Base-by-base conservation (phyloP, 2,888 invertebrate species). In the Scotopteryx bipunctaria region DNA sequence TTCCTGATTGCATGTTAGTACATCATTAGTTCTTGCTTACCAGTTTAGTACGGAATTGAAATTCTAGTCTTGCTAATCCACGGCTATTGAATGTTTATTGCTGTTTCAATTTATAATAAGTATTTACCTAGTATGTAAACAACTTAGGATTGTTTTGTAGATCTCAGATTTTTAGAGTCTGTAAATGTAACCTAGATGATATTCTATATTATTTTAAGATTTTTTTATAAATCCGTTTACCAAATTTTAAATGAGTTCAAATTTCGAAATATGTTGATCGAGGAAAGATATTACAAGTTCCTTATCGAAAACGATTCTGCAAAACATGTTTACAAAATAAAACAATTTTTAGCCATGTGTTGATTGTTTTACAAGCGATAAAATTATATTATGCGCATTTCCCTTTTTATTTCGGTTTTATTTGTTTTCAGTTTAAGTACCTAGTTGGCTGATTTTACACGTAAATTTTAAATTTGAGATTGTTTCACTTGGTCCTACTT, bases 21-120 rank as follows among this genome's bases (percentile, higher is more conserved):
- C 66, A 75, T 77, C 77, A 78, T 83, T 78, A 79, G 66, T 78
- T 71, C 27, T 73, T 57, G 69, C 69, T 66, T 70, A 55, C 69
- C 67, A 70, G 73, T 78, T 79, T 76, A 73, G 71, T 67, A 61
- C 61, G 66, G 76, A 78, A 83, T 82, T 81, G 75, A 82, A 80
- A 78, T 78, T 80, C 72, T 76, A 48, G 29, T 69, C 69, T 71
- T 67, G 46, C 45, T 62, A 53, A 59, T 50, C 54, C 17, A 44
- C 40, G 33, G 29, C 43, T 41, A 54, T 27, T 27, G 27, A 27
- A 27, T 11, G 11, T 27, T 27, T 27, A 25, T 9, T 9, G 25
- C 9, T 8, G 3, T 25, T 25, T 9, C 25, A 25, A 9, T 25
- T 25, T 25, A n/a, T 4, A 9, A 27, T 9, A 9, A 27, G 4